Base-by-base conservation (phyloP, 2,113 vertebrate genomes). In the Speoplatyrhinus poulsoni region DNA sequence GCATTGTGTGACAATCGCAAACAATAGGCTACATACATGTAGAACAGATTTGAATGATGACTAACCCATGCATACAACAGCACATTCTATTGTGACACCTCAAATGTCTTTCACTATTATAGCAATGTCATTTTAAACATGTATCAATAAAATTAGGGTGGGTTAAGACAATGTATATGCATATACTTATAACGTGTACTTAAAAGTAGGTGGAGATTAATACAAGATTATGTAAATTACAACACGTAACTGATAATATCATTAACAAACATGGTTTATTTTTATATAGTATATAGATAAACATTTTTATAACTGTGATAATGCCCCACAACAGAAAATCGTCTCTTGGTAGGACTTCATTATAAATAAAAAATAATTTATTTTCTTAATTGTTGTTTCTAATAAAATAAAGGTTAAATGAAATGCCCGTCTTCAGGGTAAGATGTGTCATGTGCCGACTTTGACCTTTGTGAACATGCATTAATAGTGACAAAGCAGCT, bases 41-140 rank as follows among this genome's bases (percentile, higher is more conserved):
- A 26, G 26, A 19, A n/a, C 32, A 54, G 3, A 17, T 58, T 41
- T 41, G 36, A 41, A 41, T 41, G 4, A 32, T 58, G 56, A 33
- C 71, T 67, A 67, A 58, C 76, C 66, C 56, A 16, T 13, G 69
- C 60, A 69, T 50, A 12, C 12, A 67, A 63, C 69, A 72, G 53
- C 5, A 32, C 17, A 46, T 52, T 12, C 26, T 36, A 62, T 72
- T 69, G 59, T 1, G 0, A 70, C n/a, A 55, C 58, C 69, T 49
- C 47, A 13, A 12, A 60, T 69, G 61, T 59, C 6, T 70, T 58
- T 70, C 66, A 47, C 33, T 1, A 9, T n/a, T 4, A 26, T 10
- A 32, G 10, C 3, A 32, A 10, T 11, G 54, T 56, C 0, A 9
- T 19, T 56, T 58, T 58, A 9, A 19, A 58, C 56, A 26, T 9